Base-by-base conservation (phyloP, 2,113 vertebrate species). In the Saccopteryx leptura region DNA sequence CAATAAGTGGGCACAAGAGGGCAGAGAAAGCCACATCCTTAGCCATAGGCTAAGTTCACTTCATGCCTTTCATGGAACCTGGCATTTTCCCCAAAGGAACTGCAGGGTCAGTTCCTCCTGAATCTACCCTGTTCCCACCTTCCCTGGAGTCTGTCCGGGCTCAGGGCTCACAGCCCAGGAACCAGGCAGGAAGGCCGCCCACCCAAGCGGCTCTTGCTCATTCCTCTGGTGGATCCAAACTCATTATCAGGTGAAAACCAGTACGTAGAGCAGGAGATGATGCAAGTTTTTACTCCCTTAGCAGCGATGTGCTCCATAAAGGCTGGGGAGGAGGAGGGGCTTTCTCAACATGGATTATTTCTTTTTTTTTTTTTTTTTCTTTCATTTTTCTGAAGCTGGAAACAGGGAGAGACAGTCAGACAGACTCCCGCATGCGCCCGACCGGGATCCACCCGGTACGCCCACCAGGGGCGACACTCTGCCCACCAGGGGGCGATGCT, bases 261-360 rank as follows among this genome's bases (percentile, higher is more conserved):
- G 95, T 80, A 97, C 97, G 91, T 96, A 95, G 93, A 97, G 93
- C 96, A 96, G 81, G 84, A 95, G 95, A 96, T 96, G 96, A 94
- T 91, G 95, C 91, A 72, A 28, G 39, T 93, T 96, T 95, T 95
- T 95, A 88, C 91, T 95, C 94, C 93, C 91, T 96, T 75, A 87
- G 79, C 96, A 90, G 94, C 18, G 0, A 93, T 89, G 83, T 58
- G 79, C 91, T 91, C 82, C 24, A 24, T 86, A 66, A 97, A 95
- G 91, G 86, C 95, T 94, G 58, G 39, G 18, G 95, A 95, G 83
- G 39, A 3, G 39, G 39, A 39, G 39, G 39, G 39, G 39, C 39
- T 39, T 71, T 87, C 95, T 95, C 78, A 46, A 94, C 52, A 46
- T 87, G 86, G 95, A 93, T 97, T 93, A 91, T 96, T 95, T 94